A percentile compares a stretch with the other conserved stretches of the same genome.
phyloP scores from a whole-genome alignment of 2,888 invertebrate genomes.

The Drosophila picticornis region DNA sequence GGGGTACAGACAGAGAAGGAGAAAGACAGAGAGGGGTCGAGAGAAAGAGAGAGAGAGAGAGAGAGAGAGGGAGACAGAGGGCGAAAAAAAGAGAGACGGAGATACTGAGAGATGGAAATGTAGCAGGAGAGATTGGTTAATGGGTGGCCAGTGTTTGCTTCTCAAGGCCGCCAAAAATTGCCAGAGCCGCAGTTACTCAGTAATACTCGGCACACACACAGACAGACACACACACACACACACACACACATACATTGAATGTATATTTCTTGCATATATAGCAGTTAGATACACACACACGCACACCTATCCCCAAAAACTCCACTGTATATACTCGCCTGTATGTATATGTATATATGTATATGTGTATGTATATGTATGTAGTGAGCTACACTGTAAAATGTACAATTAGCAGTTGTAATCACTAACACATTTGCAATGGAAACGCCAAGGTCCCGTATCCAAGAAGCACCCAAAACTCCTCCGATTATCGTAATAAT shows the following conservation, averaged over 20 bases:
- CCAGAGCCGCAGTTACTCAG: constrained; percentile 41
- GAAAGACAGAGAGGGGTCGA: not conserved
- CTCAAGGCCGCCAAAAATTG: constrained; percentile 57
- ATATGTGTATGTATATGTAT: not conserved
- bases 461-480: not conserved
- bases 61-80: not conserved
- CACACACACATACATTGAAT: constrained; percentile 1
- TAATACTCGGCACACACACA: constrained; percentile 13
- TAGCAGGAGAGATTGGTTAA: not conserved
- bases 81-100: not conserved
- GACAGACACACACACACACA: constrained; percentile 11
- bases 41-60: not conserved
- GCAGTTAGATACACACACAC: constrained; percentile 39
- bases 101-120: not conserved
- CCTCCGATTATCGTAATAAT: constrained; percentile 12
- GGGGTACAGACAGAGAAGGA: not conserved
- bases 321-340: constrained; percentile 14
- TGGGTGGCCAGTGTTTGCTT: constrained; percentile 37
- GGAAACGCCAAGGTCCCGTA: not conserved
- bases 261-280: constrained; percentile 7
- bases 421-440: not conserved
- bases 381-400: constrained; percentile 8
- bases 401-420: constrained; percentile 10
- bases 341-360: not conserved
- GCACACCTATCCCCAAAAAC: constrained; percentile 30